Conservation (phyloP, 2,888 invertebrate species). For the Leptopilina drosophilae region DNA sequence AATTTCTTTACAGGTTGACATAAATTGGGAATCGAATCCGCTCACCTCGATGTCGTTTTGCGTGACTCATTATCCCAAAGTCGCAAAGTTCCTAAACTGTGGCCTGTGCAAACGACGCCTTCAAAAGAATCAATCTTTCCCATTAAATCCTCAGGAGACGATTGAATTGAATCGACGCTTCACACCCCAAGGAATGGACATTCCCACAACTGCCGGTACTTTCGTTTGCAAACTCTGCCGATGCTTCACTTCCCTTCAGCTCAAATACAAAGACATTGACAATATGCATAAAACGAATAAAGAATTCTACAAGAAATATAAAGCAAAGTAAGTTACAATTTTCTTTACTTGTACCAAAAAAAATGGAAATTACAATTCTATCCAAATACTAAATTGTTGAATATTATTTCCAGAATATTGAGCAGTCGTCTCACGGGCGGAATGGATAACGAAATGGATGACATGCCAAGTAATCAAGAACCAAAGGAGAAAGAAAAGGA, state of each 20-base stretch:
- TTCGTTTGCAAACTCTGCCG: slow-evolving; percentile 90
- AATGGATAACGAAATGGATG: slow-evolving; percentile 78
- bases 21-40: slow-evolving; percentile 76
- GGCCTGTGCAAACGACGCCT: slow-evolving; percentile 87
- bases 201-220: slow-evolving; percentile 83
- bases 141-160: slow-evolving; percentile 81
- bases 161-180: slow-evolving; percentile 78
- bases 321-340: slow-evolving; percentile 79
- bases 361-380: background rate
- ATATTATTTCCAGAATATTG: slow-evolving; percentile 16
- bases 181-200: slow-evolving; percentile 82
- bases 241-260: slow-evolving; percentile 85
- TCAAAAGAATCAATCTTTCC: slow-evolving; percentile 87
- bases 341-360: background rate
- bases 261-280: slow-evolving; percentile 79
- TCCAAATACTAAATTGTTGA: background rate
- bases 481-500: slow-evolving; percentile 67
- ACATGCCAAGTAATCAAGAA: slow-evolving; percentile 64
- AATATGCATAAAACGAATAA: slow-evolving; percentile 77
- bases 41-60: slow-evolving; percentile 77
- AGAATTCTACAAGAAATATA: slow-evolving; percentile 81
- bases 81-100: slow-evolving; percentile 87
- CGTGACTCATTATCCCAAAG: slow-evolving; percentile 83
- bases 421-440: slow-evolving; percentile 13
- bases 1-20: slow-evolving; percentile 70